Conservation (phyloP, 2,888 invertebrate species). For the Odiellus spinosus region DNA sequence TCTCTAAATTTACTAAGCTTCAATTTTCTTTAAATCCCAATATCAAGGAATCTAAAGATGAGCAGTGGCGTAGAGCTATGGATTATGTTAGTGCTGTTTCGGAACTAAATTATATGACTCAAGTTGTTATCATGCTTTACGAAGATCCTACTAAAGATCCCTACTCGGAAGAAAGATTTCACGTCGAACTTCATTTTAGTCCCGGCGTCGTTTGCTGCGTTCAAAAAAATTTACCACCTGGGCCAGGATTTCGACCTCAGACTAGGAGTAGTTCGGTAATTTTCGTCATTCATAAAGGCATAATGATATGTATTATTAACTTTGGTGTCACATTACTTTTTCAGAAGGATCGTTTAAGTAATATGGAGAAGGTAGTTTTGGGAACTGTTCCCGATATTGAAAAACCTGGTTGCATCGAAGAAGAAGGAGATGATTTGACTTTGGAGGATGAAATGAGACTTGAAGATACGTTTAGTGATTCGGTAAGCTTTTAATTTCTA, state of each 20-base stretch:
- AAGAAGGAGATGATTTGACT: conserved; percentile 19
- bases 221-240: conserved; percentile 79
- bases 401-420: conserved; percentile 19
- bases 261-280: conserved; percentile 44
- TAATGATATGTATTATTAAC: too few species aligned
- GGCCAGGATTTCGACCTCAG: conserved; percentile 82
- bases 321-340: neutral
- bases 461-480: conserved; percentile 13
- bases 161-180: conserved; percentile 50
- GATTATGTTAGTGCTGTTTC: conserved; percentile 95
- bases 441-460: conserved; percentile 16
- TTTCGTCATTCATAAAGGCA: too few species aligned
- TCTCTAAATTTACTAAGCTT: neutral
- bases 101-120: conserved; percentile 97
- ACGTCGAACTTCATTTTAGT: conserved; percentile 96
- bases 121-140: conserved; percentile 95
- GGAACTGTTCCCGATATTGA: conserved; percentile 10
- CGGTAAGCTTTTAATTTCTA: conserved; percentile 10
- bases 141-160: conserved; percentile 82
- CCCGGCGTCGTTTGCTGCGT: conserved; percentile 95
- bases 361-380: neutral
- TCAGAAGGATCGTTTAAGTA: neutral
- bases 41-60: conserved; percentile 60
- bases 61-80: conserved; percentile 97
- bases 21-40: too few species aligned